Evolutionary conservation across 2,113 vertebrate species (phyloP).

Genomic region (Sapayoa aenigma): DNA sequence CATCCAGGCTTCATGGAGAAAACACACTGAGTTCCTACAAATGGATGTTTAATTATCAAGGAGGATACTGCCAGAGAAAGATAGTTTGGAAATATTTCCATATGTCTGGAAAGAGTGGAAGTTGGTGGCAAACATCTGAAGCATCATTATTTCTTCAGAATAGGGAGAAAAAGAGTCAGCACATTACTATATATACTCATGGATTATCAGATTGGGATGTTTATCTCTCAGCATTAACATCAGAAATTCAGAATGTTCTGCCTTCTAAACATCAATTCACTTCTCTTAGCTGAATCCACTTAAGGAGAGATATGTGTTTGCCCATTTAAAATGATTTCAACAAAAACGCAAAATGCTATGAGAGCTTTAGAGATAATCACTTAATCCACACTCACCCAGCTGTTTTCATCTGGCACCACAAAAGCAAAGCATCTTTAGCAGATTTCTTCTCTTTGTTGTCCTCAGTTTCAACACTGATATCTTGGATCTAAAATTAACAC

Average conservation of each 20-base stretch:
- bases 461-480: constrained; percentile 95
- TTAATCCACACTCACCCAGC: constrained; percentile 84
- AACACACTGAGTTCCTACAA: neutral
- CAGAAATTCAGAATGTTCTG: neutral
- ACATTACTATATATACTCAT: neutral
- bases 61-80: neutral
- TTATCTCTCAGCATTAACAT: neutral
- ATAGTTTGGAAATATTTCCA: neutral
- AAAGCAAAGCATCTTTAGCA: constrained; percentile 92
- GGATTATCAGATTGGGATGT: neutral
- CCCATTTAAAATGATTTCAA: constrained; percentile 1
- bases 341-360: neutral
- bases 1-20: neutral
- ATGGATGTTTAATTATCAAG: neutral
- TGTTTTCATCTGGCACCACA: constrained; percentile 99
- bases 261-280: neutral
- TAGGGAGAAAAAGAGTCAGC: neutral
- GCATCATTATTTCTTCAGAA: neutral
- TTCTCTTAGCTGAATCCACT: neutral
- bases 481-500: constrained; percentile 85
- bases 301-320: neutral
- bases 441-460: constrained; percentile 98
- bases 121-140: neutral
- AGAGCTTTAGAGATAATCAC: neutral
- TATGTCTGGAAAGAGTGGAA: neutral